These are phyloP conservation scores for Gymnocephalus cernua DNA, from an alignment of 2,113 vertebrate genomes.

Conservation along the genomic window DNA sequence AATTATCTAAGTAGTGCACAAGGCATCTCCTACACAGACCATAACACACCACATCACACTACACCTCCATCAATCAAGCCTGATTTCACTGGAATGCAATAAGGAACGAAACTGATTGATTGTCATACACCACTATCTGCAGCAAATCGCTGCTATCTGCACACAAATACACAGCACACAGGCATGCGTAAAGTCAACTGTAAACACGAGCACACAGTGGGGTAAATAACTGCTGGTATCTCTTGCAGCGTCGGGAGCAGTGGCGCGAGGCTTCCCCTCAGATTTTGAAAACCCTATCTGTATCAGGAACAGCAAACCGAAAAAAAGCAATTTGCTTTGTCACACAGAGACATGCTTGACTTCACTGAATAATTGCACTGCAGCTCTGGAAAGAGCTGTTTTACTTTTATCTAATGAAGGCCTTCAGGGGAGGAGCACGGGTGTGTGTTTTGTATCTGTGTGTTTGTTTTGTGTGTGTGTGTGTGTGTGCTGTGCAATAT, in stretches of 20 bases:
- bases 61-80: conserved; percentile 46
- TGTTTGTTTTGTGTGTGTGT: conserved; percentile 30
- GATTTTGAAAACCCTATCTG: conserved; percentile 82
- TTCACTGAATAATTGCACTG: conserved; percentile 86
- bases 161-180: conserved; percentile 36
- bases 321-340: conserved; percentile 86
- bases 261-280: conserved; percentile 72
- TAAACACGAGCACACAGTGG: conserved; percentile 61
- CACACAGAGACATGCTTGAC: conserved; percentile 85
- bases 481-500: conserved; percentile 5
- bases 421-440: conserved; percentile 63
- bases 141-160: conserved; percentile 32
- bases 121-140: conserved; percentile 35
- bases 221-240: conserved; percentile 82
- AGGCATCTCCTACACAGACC: conserved; percentile 20
- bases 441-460: conserved; percentile 32
- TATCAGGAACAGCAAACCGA: conserved; percentile 83
- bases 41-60: conserved; percentile 17
- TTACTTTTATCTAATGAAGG: conserved; percentile 85
- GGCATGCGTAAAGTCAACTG: conserved; percentile 59
- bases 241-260: conserved; percentile 67
- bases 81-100: conserved; percentile 30
- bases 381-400: conserved; percentile 81
- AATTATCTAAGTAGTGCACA: conserved; percentile 35
- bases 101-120: conserved; percentile 41